phyloP scores from a whole-genome alignment of 2,888 invertebrate genomes.

The Gastracanthus pulcherrimus region DNA sequence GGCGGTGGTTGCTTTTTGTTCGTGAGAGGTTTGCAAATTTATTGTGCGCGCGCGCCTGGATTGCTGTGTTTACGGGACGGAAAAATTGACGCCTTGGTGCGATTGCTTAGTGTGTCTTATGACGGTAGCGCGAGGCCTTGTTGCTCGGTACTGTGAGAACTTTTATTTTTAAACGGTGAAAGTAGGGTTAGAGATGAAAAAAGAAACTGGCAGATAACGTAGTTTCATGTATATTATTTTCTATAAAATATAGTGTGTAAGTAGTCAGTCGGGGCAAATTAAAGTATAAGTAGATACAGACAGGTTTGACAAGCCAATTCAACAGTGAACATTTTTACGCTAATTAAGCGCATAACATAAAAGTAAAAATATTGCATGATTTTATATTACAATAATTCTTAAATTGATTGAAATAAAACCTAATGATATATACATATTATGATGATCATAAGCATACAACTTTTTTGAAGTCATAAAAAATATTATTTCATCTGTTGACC shows the following conservation, averaged over 20 bases:
- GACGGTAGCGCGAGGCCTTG: slow-evolving; percentile 21
- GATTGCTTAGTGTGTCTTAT: neutral
- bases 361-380: too few relatives aligned
- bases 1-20: neutral
- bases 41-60: slow-evolving; percentile 27
- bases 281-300: neutral
- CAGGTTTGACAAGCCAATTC: too few relatives aligned
- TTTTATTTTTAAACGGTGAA: too few relatives aligned
- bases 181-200: neutral
- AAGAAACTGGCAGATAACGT: neutral
- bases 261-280: neutral
- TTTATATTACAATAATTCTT: too few relatives aligned
- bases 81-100: slow-evolving; percentile 8
- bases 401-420: too few relatives aligned
- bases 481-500: too few relatives aligned
- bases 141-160: neutral
- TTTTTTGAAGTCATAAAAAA: too few relatives aligned
- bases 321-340: too few relatives aligned
- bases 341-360: too few relatives aligned
- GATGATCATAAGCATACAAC: too few relatives aligned
- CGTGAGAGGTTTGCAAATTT: slow-evolving; percentile 37
- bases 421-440: too few relatives aligned
- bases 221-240: neutral
- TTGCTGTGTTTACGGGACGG: slow-evolving; percentile 42
- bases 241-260: neutral